These are phyloP conservation scores for Drosophila nigromelanica DNA, from an alignment of 1,140 invertebrate genomes.

Conservation along the genomic window DNA sequence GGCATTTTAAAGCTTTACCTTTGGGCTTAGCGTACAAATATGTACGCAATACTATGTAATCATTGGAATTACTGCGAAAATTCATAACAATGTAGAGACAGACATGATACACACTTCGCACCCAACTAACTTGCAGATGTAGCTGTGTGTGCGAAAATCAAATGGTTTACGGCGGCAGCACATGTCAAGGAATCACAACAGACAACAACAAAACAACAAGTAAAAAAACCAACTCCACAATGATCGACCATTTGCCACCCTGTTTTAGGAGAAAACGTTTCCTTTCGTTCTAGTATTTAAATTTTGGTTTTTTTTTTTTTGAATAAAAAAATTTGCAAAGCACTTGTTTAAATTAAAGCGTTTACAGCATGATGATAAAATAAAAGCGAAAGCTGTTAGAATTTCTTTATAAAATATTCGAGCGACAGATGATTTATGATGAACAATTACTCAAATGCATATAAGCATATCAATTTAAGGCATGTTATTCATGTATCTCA, in stretches of 20 bases:
- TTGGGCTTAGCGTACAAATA: constrained; percentile 35
- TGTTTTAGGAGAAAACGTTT: neutral
- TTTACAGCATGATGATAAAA: no score
- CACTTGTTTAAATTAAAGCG: neutral
- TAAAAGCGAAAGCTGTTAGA: neutral
- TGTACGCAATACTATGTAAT: constrained; percentile 44
- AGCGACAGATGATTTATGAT: constrained; percentile 13
- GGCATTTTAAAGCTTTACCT: constrained; percentile 47
- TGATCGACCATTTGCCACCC: constrained; percentile 18
- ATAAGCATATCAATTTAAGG: constrained; percentile 4
- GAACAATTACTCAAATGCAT: neutral
- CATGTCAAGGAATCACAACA: constrained; percentile 62
- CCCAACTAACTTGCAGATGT: constrained; percentile 10
- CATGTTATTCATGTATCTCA: neutral
- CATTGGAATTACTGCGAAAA: constrained; percentile 51
- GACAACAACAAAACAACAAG: constrained; percentile 20
- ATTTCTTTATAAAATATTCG: neutral
- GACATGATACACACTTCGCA: constrained; percentile 37
- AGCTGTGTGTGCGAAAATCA: constrained; percentile 49
- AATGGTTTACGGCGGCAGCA: constrained; percentile 70
- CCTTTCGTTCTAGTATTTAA: no score
- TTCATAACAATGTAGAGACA: constrained; percentile 59
- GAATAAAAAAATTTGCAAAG: no score
- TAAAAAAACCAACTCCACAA: no score
- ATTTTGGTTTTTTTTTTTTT: no score